A percentile compares a stretch with the other conserved stretches of the same genome.
These are phyloP conservation scores for Alsophila aescularia DNA, from an alignment of 2,888 invertebrate genomes.

Conservation along the genomic window DNA sequence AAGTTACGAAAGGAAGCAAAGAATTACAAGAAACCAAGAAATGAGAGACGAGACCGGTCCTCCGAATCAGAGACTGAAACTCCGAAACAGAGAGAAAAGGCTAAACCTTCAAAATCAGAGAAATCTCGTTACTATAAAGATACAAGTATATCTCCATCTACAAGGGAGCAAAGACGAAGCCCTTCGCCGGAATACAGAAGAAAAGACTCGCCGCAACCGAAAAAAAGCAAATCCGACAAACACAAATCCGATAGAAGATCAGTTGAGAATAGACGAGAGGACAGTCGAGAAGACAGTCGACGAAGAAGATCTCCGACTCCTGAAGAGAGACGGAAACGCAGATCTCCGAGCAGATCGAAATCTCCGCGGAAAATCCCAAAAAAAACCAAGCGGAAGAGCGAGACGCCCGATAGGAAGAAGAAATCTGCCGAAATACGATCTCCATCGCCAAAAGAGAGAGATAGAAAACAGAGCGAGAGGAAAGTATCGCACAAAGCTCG, in stretches of 20 bases:
- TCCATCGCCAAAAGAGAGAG: conserved; percentile 41
- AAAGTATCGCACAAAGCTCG: conserved; percentile 52
- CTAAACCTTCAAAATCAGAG: conserved; percentile 37
- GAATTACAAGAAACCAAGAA: conserved; percentile 54
- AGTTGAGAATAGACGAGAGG: conserved; percentile 51
- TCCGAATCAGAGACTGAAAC: conserved; percentile 65
- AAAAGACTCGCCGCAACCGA: conserved; percentile 52
- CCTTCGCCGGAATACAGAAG: conserved; percentile 54
- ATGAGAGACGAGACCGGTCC: conserved; percentile 53
- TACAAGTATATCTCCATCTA: conserved; percentile 44
- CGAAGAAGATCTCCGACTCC: conserved; percentile 27
- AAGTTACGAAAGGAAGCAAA: conserved; percentile 58
- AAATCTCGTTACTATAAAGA: conserved; percentile 56
- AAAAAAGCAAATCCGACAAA: conserved; percentile 56
- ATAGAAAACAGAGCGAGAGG: conserved; percentile 46
- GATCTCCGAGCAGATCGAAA: conserved; percentile 55
- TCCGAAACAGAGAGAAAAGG: conserved; percentile 53
- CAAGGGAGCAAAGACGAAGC: conserved; percentile 54
- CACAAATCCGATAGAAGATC: conserved; percentile 51
- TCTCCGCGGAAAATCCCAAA: conserved; percentile 57
- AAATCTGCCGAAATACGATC: conserved; percentile 45
- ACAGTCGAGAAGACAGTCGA: conserved; percentile 34
- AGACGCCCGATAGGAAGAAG: conserved; percentile 53
- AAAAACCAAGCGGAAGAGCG: conserved; percentile 56
- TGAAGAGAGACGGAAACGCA: conserved; percentile 23